Evolutionary conservation across 1,140 invertebrate species (phyloP).

Genomic region (Ips nitidus): DNA sequence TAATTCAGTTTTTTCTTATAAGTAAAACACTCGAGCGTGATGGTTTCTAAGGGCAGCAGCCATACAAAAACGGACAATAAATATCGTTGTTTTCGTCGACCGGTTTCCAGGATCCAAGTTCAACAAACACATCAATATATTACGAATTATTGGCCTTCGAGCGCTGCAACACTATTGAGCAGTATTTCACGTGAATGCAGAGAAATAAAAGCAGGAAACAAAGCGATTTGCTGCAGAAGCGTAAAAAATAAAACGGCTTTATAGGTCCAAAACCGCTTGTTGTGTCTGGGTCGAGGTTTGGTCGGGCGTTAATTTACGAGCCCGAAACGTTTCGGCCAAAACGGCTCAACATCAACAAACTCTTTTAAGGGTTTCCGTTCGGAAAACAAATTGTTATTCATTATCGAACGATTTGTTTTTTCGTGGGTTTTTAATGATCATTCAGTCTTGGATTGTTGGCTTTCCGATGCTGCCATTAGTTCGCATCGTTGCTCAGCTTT

Average conservation of each 20-base stretch:
- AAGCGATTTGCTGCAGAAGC: conserved; percentile 18
- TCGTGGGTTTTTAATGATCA: conserved; percentile 1
- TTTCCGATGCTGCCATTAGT: neutral
- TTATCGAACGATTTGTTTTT: conserved; percentile 3
- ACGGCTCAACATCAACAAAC: conserved; percentile 11
- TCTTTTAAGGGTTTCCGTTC: conserved; percentile 11
- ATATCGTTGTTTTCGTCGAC: neutral
- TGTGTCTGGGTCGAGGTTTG: conserved; percentile 14
- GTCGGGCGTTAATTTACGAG: conserved; percentile 7
- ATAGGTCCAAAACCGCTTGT: conserved; percentile 13
- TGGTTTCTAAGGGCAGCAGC: too few species aligned
- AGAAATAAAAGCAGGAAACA: conserved; percentile 17
- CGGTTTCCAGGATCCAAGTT: neutral
- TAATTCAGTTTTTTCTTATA: too few species aligned
- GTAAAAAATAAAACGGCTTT: conserved; percentile 20
- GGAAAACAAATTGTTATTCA: conserved; percentile 11
- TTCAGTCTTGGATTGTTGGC: neutral
- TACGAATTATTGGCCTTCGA: conserved; percentile 16
- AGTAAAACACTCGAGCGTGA: too few species aligned
- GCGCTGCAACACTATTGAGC: conserved; percentile 10
- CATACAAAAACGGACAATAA: neutral
- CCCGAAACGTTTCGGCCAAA: neutral
- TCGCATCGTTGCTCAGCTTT: too few species aligned
- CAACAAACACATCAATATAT: conserved; percentile 13
- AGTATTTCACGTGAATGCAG: conserved; percentile 18